Evolutionary conservation across 1,140 invertebrate species (phyloP), one percentile per base, ranked within the genome.

Genomic region (Antheraea mylitta): DNA sequence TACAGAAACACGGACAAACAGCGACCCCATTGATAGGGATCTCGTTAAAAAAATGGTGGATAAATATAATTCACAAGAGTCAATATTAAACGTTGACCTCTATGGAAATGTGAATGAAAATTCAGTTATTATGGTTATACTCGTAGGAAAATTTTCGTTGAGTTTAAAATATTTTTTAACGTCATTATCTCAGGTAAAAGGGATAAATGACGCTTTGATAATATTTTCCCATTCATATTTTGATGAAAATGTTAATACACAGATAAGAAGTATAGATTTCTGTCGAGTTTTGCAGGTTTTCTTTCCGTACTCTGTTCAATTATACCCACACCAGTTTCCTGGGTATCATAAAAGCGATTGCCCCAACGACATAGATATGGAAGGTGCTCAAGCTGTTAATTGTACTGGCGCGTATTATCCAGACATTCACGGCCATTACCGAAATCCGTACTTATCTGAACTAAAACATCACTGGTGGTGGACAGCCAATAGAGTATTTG

Each of bases 401-500:
- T 85, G 81, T 61, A 79, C 67, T 30, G 77, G 76, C 16, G 76
- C 65, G n/a, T 62, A 16, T 22, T 69, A 19, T 64, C 75, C 76
- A 16, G 82, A 85, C 63, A 72, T 78, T 66, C 71, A 80, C 45
- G 80, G 80, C 7, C 70, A 42, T 18, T 82, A 77, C 64, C 68
- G 79, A n/a, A 70, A 82, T 36, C 73, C 79, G 19, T 11, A 60
- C 60, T 22, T 60, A 0, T 30, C 74, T 8, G 75, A 81, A 71
- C 73, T 71, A n/a, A 87, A 87, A 66, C 83, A 84, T 64, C 75
- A 75, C 37, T 86, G 83, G 83, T 86, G 83, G 85, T 87, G 85
- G 85, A 85, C 82, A 22, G 78, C 77, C 7, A 86, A 85, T 71
- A 79, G 66, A 61, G 68, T 86, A 58, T 87, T 87, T 59, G 80